Conservation (phyloP, 2,113 vertebrate genomes). For the Oncorhynchus nerka region DNA sequence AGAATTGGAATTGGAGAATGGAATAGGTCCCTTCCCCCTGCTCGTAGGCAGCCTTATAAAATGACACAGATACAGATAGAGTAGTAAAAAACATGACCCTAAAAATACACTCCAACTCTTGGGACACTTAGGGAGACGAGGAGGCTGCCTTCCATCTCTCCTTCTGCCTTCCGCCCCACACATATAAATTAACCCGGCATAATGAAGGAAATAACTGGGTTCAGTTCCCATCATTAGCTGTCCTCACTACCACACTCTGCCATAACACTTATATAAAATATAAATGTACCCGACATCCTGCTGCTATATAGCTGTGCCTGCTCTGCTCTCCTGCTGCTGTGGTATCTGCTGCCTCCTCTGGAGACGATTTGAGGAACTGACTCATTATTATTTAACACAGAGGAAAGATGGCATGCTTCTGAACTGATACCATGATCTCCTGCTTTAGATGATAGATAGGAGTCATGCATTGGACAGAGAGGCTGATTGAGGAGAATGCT, state of each 20-base stretch:
- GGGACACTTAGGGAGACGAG: background rate
- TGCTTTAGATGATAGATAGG: background rate
- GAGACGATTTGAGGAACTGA: conserved; percentile 24
- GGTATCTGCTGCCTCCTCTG: background rate
- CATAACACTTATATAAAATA: background rate
- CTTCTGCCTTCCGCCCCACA: too few relatives aligned
- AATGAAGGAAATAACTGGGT: background rate
- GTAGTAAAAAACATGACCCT: background rate
- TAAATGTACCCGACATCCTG: background rate
- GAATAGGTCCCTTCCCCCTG: conserved; percentile 25
- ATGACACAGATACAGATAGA: conserved; percentile 6
- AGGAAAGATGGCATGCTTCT: conserved; percentile 40
- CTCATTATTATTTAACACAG: conserved; percentile 47
- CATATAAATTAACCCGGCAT: background rate
- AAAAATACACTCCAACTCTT: conserved; percentile 22
- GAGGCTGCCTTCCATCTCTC: background rate
- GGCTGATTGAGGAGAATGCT: background rate
- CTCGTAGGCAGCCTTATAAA: conserved; percentile 24
- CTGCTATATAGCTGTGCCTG: too few relatives aligned
- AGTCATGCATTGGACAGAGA: background rate
- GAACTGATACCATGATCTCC: conserved; percentile 22
- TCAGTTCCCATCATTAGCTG: background rate
- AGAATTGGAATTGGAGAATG: conserved; percentile 18
- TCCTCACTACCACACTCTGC: background rate
- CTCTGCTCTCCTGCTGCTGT: background rate